Evolutionary conservation across 2,888 invertebrate genomes (phyloP), one percentile per base, ranked within the genome.

Genomic region (Tachystola acroxantha): DNA sequence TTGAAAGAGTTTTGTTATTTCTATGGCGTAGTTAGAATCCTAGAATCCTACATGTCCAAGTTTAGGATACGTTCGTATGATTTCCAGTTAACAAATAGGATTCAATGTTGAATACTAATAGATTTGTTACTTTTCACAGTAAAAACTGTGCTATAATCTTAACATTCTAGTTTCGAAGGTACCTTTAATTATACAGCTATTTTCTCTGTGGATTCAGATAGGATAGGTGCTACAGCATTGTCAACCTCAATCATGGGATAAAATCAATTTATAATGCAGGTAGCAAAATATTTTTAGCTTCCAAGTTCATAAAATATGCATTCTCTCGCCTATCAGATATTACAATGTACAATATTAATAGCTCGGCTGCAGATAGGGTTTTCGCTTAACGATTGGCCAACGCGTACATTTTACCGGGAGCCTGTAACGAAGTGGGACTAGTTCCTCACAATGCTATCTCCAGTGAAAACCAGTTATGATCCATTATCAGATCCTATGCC

Each of bases 361-460:
- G 80, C 66, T 53, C 36, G 39, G 38, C 61, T 57, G 48, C 43
- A 71, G 81, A 84, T 81, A 77, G 74, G 61, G 57, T 60, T 69
- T 72, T 65, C 59, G 68, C 69, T 57, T 75, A 69, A 65, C 70
- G 64, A 73, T 69, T 73, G 68, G 57, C 67, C 60, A 48, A 46
- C 46, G 57, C 56, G 48, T 62, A 57, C 71, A 65, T 71, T 73
- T 67, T 70, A 78, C 78, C 72, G 57, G 81, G 73, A 78, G 82
- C 75, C 66, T 64, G 67, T 81, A 81, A 81, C 81, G 73, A 81
- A 74, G 78, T 76, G 66, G 73, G 66, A 70, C 74, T 71, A 78
- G 80, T 67, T 67, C 61, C 73, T 74, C 72, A 86, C 84, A 85
- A 85, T 86, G 81, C 81, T 85, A 86, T 85, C 85, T 80, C 60